Percentiles rank a stretch among this genome's conserved stretches.
Evolutionary conservation across 2,797 vertebrate species (phyloP).

Genomic region (Phrynocephalus forsythii): DNA sequence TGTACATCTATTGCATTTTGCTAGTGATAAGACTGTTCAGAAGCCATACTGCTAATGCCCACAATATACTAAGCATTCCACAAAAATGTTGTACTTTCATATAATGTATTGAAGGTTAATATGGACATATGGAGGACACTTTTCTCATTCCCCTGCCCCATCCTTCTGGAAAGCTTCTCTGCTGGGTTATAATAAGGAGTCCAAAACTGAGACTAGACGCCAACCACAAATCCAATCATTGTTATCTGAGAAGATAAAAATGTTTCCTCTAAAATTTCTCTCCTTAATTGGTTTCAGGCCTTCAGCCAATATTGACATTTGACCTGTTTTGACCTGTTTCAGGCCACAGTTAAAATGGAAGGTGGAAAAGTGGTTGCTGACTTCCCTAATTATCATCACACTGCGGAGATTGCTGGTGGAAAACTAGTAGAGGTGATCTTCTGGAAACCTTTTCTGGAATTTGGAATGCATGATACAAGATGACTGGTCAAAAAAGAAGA

Average conservation of each 20-base stretch:
- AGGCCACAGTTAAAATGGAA: slow-evolving; percentile 89
- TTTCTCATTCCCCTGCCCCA: too few relatives aligned
- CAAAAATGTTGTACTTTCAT: not conserved
- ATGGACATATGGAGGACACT: too few relatives aligned
- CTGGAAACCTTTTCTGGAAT: not conserved
- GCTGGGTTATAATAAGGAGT: not conserved
- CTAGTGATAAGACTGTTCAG: not conserved
- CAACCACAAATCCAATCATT: not conserved
- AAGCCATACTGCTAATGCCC: not conserved
- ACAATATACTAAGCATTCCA: not conserved
- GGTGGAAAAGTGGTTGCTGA: slow-evolving; percentile 82
- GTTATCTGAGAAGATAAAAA: not conserved
- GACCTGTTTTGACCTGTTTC: slow-evolving; percentile 32
- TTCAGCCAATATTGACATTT: not conserved
- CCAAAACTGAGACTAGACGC: not conserved
- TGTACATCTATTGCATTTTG: not conserved
- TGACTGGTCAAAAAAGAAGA: not conserved
- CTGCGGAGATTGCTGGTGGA: slow-evolving; percentile 86
- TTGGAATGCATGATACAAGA: not conserved
- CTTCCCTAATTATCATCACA: slow-evolving; percentile 91
- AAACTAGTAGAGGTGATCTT: slow-evolving; percentile 91
- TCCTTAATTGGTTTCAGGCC: not conserved
- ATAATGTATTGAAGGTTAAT: not conserved
- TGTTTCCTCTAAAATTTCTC: not conserved
- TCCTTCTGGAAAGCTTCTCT: not conserved